Conservation (phyloP, 2,113 vertebrate genomes). For the Gobiocypris rarus region DNA sequence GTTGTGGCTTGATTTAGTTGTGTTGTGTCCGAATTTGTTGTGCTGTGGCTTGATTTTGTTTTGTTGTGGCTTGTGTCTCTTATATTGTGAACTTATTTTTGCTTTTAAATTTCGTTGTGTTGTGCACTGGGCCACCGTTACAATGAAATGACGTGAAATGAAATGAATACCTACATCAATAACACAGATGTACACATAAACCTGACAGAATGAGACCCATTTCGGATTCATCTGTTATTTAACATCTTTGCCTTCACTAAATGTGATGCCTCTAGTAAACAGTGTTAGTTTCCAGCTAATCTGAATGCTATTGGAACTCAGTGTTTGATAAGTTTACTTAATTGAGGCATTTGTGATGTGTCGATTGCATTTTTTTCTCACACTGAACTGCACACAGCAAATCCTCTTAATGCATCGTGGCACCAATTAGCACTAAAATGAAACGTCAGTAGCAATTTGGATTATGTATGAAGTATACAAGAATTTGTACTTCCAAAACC, state of each 20-base stretch:
- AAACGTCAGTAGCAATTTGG: not conserved
- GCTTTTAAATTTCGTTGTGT: too few species aligned
- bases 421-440: constrained; percentile 25
- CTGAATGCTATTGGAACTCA: not conserved
- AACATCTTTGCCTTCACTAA: not conserved
- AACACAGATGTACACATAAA: not conserved
- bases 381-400: not conserved
- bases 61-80: too few species aligned
- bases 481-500: constrained; percentile 10
- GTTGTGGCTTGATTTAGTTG: too few species aligned
- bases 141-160: too few species aligned
- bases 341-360: not conserved
- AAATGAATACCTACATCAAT: not conserved
- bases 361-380: not conserved
- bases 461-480: not conserved
- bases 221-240: not conserved
- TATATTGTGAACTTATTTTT: too few species aligned
- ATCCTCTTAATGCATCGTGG: constrained; percentile 1
- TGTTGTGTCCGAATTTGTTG: too few species aligned
- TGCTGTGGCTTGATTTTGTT: too few species aligned
- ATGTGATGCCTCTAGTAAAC: not conserved
- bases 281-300: not conserved
- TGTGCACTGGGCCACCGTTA: too few species aligned
- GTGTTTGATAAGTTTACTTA: not conserved
- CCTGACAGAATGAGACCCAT: not conserved